These are phyloP conservation scores for Engystomops pustulosus DNA, from an alignment of 2,113 vertebrate species.

Conservation along the genomic window DNA sequence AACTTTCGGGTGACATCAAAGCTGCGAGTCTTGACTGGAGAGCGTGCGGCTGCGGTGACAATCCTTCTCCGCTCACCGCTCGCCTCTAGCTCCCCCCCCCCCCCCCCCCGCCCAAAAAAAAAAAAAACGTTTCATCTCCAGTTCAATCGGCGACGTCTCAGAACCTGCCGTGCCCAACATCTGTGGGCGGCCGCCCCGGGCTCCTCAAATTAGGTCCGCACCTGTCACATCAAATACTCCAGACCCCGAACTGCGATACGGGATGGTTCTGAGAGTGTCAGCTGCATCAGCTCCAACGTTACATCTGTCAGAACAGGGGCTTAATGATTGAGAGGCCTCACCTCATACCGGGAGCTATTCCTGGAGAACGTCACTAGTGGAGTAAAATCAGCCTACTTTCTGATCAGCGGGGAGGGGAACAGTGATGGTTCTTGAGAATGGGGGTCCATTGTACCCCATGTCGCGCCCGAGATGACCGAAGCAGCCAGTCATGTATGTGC, in stretches of 20 bases:
- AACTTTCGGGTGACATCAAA: conserved; percentile 21
- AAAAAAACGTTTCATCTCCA: conserved; percentile 31
- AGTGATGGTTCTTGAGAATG: no score
- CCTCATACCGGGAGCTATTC: no score
- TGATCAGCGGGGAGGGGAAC: no score
- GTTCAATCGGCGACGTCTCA: neutral
- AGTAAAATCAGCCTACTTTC: no score
- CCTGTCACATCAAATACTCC: conserved; percentile 27
- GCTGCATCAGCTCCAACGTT: neutral
- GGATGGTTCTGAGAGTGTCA: neutral
- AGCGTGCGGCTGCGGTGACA: neutral
- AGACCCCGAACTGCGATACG: neutral
- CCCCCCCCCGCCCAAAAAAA: no score
- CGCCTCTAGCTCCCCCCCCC: neutral
- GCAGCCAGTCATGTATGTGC: no score
- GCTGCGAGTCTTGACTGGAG: neutral
- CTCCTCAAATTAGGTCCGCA: conserved; percentile 27
- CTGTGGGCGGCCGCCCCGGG: neutral
- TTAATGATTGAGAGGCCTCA: neutral
- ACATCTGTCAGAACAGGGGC: neutral
- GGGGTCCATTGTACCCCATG: no score
- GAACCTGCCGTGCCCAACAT: neutral
- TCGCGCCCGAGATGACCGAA: no score
- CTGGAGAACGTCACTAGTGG: neutral
- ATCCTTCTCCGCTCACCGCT: neutral